Evolutionary conservation across 2,113 vertebrate species (phyloP), one percentile per base, ranked within the genome.

Genomic region (Actinemys pallida): DNA sequence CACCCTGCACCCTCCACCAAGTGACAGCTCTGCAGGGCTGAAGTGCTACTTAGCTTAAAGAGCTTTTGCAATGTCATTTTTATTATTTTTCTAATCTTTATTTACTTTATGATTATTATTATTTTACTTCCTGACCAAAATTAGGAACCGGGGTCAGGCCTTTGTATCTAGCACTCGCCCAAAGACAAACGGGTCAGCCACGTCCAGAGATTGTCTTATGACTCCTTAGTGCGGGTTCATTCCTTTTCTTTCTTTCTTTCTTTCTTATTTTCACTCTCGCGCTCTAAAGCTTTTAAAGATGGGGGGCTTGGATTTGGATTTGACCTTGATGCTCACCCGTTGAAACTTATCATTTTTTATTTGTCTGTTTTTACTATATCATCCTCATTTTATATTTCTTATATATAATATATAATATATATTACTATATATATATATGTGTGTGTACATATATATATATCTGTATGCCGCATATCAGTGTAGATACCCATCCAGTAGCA

Each of bases 311-410:
- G 92, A 90, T 94, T 98, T 94, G 94, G 91, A 90, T 93, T 92
- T 56, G 94, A 96, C 96, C 95, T 92, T 90, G 92, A 90, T 1
- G 57, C 92, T 97, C 92, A 50, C 93, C 42, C 88, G 81, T 88
- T 52, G 93, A 83, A 76, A 56, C 92, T 52, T 54, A 78, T 1
- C 1, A 78, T 29, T 88, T 83, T 88, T 84, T 96, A 97, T 97
- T 93, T 85, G 96, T 98, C 97, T 93, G 91, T 97, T 97, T 98
- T 93, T 94, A 97, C 97, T 96, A 92, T 49, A 45, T 95, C 98
- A 98, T 97, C 92, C 91, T 96, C 98, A 98, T 98, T 98, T 98
- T 98, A 97, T 98, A 98, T 98, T 98, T 98, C 98, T 96, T 96
- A 97, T 98, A 98, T 98, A 98, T 96, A 97, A 98, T 97, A 97